A percentile compares a stretch with the other conserved stretches of the same genome.
phyloP scores from a whole-genome alignment of 2,797 vertebrate genomes.

The Pyrocephalus nanus region DNA sequence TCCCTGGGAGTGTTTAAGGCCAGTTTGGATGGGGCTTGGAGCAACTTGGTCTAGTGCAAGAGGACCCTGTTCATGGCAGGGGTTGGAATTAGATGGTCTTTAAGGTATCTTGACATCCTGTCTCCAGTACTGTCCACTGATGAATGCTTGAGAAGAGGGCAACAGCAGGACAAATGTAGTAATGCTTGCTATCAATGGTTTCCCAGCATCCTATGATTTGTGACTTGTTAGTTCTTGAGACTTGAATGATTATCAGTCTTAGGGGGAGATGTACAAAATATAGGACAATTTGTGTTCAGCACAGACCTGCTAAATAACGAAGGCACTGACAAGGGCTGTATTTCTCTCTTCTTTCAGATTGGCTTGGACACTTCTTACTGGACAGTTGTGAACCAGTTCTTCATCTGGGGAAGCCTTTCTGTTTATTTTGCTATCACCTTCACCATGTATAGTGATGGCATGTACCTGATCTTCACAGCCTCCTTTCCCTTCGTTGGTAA shows the following conservation, averaged over 20 bases:
- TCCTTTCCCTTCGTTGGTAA: slow-evolving; percentile 91
- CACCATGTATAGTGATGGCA: slow-evolving; percentile 92
- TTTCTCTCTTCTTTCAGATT: slow-evolving; percentile 75
- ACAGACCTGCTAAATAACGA: neutral
- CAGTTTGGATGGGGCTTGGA: neutral
- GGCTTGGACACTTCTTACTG: slow-evolving; percentile 90
- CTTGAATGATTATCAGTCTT: neutral
- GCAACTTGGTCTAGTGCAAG: neutral
- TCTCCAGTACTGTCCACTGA: neutral
- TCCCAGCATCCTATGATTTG: neutral
- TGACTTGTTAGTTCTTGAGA: neutral
- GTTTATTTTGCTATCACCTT: slow-evolving; percentile 90
- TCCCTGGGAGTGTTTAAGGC: neutral
- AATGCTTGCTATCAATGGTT: neutral
- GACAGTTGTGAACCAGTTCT: slow-evolving; percentile 92
- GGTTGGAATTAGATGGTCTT: neutral
- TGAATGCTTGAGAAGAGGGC: neutral
- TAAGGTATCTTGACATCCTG: neutral
- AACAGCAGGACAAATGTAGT: neutral
- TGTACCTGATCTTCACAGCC: slow-evolving; percentile 87
- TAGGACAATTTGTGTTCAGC: neutral
- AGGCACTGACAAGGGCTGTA: neutral
- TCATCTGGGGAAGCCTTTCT: slow-evolving; percentile 92
- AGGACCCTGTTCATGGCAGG: neutral
- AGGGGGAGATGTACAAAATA: neutral